Evolutionary conservation across 2,113 vertebrate genomes (phyloP), one percentile per base, ranked within the genome.

Genomic region (Lepus timidus): DNA sequence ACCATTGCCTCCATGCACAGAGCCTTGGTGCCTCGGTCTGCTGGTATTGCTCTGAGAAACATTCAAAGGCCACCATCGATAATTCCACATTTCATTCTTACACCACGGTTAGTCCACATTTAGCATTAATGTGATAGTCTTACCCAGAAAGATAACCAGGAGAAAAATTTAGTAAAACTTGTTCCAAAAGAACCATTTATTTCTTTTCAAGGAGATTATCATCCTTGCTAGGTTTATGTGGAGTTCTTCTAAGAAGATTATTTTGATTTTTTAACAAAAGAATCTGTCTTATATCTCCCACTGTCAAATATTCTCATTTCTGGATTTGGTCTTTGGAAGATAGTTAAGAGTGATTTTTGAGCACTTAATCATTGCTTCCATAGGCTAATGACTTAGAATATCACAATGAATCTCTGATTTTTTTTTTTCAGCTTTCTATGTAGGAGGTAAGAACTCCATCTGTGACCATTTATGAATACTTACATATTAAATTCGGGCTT

Each of bases 321-420:
- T 95, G 13, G 76, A 51, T 49, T 92, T 96, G 31, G 4, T 89
- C 58, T 83, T 90, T 80, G 61, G 74, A 94, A 91, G 90, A 55
- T 76, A 86, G 27, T 71, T 88, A 27, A 31, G 23, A 71, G 14
- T 88, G 55, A 79, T 17, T 93, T 93, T 79, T 52, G 65, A 86
- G 31, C 62, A 83, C 29, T 91, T 68, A 62, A 33, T 85, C 64
- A 1, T 52, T 22, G n/a, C 93, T 92, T 79, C 75, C 23, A 9
- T 58, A 44, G 33, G 52, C 2, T n/a, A 81, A 12, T n/a, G 13
- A 80, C 51, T 76, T 91, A 79, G 70, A 85, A 52, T 16, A 44
- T 65, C 23, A 76, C 9, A 49, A 11, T 11, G 8, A 85, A 52
- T 79, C 23, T 23, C 44, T 89, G 27, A 33, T 79, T 17, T 36